Evolutionary conservation across 2,113 vertebrate species (phyloP).

Genomic region (Labrus mixtus): DNA sequence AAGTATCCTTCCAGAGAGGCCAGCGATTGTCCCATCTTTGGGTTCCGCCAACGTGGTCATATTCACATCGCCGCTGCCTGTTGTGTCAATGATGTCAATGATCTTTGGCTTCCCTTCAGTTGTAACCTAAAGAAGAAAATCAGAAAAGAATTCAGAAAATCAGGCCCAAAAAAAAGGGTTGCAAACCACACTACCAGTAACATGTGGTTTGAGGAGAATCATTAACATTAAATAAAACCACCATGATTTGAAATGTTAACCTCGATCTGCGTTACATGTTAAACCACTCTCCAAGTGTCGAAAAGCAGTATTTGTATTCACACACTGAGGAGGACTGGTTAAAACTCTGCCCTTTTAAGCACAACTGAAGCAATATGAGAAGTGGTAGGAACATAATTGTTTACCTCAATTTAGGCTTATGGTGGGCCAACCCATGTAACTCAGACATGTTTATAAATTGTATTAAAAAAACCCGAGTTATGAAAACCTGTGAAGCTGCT

Average conservation of each 20-base stretch:
- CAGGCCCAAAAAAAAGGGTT: too few relatives aligned
- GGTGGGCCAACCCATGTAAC: neutral
- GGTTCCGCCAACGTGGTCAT: slow-evolving; percentile 89
- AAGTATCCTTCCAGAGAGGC: slow-evolving; percentile 92
- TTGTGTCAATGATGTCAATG: slow-evolving; percentile 97
- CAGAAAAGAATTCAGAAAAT: neutral
- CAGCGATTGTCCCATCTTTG: slow-evolving; percentile 90
- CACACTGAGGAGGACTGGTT: neutral
- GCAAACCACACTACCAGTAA: too few relatives aligned
- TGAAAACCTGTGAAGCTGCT: neutral
- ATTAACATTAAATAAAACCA: neutral
- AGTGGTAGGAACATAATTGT: neutral
- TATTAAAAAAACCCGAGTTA: too few relatives aligned
- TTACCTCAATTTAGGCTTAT: neutral
- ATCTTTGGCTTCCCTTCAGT: slow-evolving; percentile 98
- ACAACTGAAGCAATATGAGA: neutral
- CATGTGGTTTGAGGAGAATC: neutral
- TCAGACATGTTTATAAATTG: neutral
- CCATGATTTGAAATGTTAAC: neutral
- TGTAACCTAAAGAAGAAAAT: slow-evolving; percentile 86
- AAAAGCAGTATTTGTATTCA: slow-evolving; percentile 15
- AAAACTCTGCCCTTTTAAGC: neutral
- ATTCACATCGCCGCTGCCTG: slow-evolving; percentile 97
- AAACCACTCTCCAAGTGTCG: neutral
- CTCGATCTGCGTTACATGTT: too few relatives aligned